Base-by-base conservation (phyloP, 2,113 vertebrate species). In the Microtus oregoni region DNA sequence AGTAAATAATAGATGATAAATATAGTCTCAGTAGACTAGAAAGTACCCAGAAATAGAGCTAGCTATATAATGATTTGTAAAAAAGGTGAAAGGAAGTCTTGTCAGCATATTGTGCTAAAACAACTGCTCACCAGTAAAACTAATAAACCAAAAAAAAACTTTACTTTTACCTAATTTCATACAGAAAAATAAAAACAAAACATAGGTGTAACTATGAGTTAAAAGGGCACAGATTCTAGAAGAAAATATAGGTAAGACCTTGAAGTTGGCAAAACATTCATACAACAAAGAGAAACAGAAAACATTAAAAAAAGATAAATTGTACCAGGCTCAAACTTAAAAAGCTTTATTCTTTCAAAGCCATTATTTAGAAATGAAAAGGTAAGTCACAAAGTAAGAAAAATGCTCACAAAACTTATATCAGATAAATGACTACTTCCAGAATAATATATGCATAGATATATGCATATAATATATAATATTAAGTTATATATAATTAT, bases 1-100 rank as follows among this genome's bases (percentile, higher is more conserved):
- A 52, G 63, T 91, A 86, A 87, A 73, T 28, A 14, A 47, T 10
- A 87, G 38, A 89, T 38, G 15, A 86, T 50, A 70, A 35, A 32
- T n/a, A 86, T 28, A 78, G 28, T 67, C 65, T 79, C 52, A 91
- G 26, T 52, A 77, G 50, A 81, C 72, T 12, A 92, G 35, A 87
- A 86, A 91, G 32, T 44, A 32, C 11, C 52, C 50, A 85, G 75
- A 73, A 87, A 78, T 73, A 81, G 8, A 52, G 5, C 3, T 26
- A 91, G 15, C 63, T 55, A 9, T 52, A 78, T 79, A 72, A 73
- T 75, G 52, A 91, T 88, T 95, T 92, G 65, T 87, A 95, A 72
- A 61, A 91, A 65, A 65, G 19, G 35, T 73, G 55, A 61, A 72
- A 86, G 73, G 17, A 91, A 50, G 24, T 41, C 24, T 81, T 73